Conservation (phyloP, 1,140 invertebrate species). For the Melanaphis sacchari region DNA sequence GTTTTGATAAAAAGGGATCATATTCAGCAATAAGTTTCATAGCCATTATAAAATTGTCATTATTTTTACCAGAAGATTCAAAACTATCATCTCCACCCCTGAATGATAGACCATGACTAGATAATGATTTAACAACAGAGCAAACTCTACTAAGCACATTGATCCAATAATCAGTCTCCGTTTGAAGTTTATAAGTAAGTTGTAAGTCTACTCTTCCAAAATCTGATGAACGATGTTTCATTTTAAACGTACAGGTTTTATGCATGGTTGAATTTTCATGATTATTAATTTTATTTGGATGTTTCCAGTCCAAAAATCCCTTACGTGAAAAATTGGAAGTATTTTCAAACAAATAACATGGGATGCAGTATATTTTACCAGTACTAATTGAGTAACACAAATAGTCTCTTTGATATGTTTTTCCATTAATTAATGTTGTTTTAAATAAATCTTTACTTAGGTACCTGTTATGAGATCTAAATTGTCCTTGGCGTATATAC, state of each 20-base stretch:
- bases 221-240: neutral
- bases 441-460: neutral
- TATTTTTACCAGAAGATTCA: neutral
- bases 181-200: constrained; percentile 10
- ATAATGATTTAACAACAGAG: constrained; percentile 13
- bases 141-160: constrained; percentile 19
- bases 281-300: neutral
- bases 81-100: neutral
- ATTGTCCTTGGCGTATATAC: neutral
- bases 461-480: neutral
- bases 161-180: neutral
- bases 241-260: neutral
- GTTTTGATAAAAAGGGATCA: constrained; percentile 18
- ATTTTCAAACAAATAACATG: constrained; percentile 31
- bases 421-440: neutral
- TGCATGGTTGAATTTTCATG: constrained; percentile 32
- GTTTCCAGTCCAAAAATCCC: constrained; percentile 27
- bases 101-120: neutral
- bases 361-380: neutral
- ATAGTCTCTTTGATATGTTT: constrained; percentile 17
- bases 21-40: neutral
- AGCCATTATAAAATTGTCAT: constrained; percentile 22
- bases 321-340: neutral
- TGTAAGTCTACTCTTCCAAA: neutral
- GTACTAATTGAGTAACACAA: constrained; percentile 6